Evolutionary conservation across 1,140 invertebrate genomes (phyloP), one percentile per base, ranked within the genome.

Genomic region (Calliphora vicina): DNA sequence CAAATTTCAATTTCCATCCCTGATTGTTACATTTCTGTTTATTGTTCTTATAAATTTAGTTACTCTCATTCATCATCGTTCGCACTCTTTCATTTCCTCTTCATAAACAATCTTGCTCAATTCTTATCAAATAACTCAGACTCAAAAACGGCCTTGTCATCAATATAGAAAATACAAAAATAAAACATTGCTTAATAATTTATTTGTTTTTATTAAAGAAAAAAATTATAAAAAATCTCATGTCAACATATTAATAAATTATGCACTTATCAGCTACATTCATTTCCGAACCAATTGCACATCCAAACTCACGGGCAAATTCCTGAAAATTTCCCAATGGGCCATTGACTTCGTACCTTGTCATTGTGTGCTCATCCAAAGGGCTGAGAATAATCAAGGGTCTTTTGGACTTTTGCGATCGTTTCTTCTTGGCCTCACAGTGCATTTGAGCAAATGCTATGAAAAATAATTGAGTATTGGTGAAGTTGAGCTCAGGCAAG

Each of bases 391-490:
- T 27, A 27, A 74, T 35, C 90, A 0, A 94, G 95, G 0, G 95
- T 93, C 25, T 92, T 92, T 86, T 92, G 94, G 1, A 91, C 84
- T 35, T 9, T 29, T 23, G 57, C 13, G 6, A 17, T 0, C 50
- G 9, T 9, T 80, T 67, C 6, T 83, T 82, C 0, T 81, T 82
- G 3, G 84, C 81, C 5, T 74, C 73, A 80, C 89, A 90, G n/a
- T 85, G 81, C 35, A 85, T 85, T 81, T 96, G 94, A 1, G 94
- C 94, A 84, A 93, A 95, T 83, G 93, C 92, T 13, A 96, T 88
- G 86, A 94, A 97, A 89, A 96, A 96, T 0, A 97, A 91, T 86
- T 96, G 96, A 0, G 88, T 89, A 26, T 89, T 89, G 20, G 88
- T 85, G 43, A 87, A 87, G 72, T 89, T 86, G 0, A 89, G 67